These are phyloP conservation scores for Parasteatoda lunata DNA, from an alignment of 2,888 invertebrate genomes.

Conservation along the genomic window DNA sequence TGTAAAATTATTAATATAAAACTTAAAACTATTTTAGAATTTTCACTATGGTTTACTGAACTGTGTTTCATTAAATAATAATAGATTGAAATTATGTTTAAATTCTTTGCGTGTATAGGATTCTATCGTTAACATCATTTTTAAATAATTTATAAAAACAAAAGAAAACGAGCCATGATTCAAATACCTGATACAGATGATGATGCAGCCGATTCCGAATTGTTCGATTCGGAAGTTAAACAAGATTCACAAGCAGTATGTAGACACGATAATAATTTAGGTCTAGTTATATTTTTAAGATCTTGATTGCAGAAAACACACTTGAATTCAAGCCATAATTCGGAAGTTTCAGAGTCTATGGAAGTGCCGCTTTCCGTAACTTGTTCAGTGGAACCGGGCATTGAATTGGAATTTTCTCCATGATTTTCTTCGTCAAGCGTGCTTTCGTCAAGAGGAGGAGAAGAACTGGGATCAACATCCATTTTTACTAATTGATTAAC, in stretches of 20 bases:
- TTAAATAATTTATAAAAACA: neutral
- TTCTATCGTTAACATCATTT: too few species aligned
- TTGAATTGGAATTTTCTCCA: constrained; percentile 50
- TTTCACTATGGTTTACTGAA: too few species aligned
- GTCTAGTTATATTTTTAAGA: constrained; percentile 77
- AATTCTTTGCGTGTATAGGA: too few species aligned
- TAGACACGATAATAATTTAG: constrained; percentile 90
- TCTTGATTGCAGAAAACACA: constrained; percentile 76
- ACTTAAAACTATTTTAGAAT: too few species aligned
- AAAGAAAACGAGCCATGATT: neutral
- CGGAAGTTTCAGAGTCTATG: constrained; percentile 19
- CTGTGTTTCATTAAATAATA: too few species aligned
- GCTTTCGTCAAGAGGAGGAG: constrained; percentile 28
- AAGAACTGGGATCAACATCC: constrained; percentile 49
- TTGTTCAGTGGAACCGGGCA: constrained; percentile 55
- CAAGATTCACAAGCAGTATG: constrained; percentile 89
- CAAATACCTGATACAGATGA: constrained; percentile 41
- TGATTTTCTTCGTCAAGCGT: constrained; percentile 29
- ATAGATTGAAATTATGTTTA: too few species aligned
- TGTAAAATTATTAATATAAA: too few species aligned
- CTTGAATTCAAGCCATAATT: constrained; percentile 71
- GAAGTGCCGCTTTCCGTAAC: constrained; percentile 56
- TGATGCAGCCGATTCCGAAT: constrained; percentile 64
- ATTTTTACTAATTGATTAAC: neutral
- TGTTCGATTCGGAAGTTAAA: constrained; percentile 78